These are phyloP conservation scores for Ageneiosus marmoratus DNA, from an alignment of 2,113 vertebrate species.

Conservation along the genomic window DNA sequence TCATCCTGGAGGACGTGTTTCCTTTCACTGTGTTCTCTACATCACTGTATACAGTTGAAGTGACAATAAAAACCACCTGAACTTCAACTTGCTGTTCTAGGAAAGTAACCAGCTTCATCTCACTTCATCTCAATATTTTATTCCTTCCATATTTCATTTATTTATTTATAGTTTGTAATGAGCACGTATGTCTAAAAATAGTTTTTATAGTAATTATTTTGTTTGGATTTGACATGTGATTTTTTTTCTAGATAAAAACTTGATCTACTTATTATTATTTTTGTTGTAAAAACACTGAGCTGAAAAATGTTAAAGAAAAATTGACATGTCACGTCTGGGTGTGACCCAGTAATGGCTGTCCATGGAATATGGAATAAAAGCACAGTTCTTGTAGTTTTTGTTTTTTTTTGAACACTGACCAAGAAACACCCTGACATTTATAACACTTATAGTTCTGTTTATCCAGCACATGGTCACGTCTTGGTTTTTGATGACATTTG, in stretches of 20 bases:
- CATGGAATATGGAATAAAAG: neutral
- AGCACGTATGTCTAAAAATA: neutral
- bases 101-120: neutral
- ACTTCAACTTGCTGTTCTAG: too few relatives aligned
- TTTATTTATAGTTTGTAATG: neutral
- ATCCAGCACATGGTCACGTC: neutral
- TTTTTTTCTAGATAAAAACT: neutral
- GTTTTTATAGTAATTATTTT: neutral
- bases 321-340: neutral
- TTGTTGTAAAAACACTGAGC: too few relatives aligned
- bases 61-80: too few relatives aligned
- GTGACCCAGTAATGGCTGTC: neutral
- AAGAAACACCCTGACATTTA: neutral
- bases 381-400: neutral
- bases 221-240: neutral
- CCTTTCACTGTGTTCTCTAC: too few relatives aligned
- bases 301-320: neutral
- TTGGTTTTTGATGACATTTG: neutral
- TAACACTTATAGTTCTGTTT: neutral
- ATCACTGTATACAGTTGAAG: too few relatives aligned
- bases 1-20: too few relatives aligned
- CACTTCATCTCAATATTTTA: too few relatives aligned
- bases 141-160: too few relatives aligned
- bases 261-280: neutral
- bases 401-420: neutral